Base-by-base conservation (phyloP, 2,888 invertebrate genomes). In the Netelia virgata region DNA sequence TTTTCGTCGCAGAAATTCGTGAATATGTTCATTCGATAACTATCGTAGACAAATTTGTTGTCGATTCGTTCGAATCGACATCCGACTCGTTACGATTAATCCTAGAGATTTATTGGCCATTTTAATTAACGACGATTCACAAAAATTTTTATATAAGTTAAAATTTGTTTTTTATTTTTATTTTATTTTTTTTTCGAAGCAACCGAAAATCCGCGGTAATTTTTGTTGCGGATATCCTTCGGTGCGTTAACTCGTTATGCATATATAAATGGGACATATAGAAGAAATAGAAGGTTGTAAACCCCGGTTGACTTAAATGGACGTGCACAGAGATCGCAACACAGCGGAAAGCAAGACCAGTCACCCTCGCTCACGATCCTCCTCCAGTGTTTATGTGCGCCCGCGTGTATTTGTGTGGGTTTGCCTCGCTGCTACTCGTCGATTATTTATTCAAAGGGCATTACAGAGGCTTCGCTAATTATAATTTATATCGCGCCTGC, bases 361-460 rank as follows among this genome's bases (percentile, higher is more conserved):
- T 82, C 66, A 55, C 68, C 36, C 70, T 16, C 73, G 41, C 72
- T 70, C 69, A 11, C 74, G 59, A 76, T 79, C 41, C 53, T 75
- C 75, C 43, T 43, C 68, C 77, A 41, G 63, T 72, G 79, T 74
- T 64, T 59, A 50, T 74, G 28, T 64, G 16, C 20, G 18, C 10
- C 47, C 59, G 77, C 57, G 36, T 77, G 59, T 68, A 73, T 69
- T 66, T 76, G 47, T 64, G 41, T 64, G 68, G 20, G 18, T 50
- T 64, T 63, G 89, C 88, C 89, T 88, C 86, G 90, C 88, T 90
- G 88, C 88, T 89, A 88, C 90, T 91, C 87, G 89, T 90, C 88
- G 88, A 89, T 92, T 88, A 89, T 90, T 92, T 92, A 92, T 92
- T 92, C 92, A 92, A 89, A 90, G 89, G 91, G 91, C 91, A 92